Conservation (phyloP, 1,140 invertebrate genomes). For the Drosophila simulans region DNA sequence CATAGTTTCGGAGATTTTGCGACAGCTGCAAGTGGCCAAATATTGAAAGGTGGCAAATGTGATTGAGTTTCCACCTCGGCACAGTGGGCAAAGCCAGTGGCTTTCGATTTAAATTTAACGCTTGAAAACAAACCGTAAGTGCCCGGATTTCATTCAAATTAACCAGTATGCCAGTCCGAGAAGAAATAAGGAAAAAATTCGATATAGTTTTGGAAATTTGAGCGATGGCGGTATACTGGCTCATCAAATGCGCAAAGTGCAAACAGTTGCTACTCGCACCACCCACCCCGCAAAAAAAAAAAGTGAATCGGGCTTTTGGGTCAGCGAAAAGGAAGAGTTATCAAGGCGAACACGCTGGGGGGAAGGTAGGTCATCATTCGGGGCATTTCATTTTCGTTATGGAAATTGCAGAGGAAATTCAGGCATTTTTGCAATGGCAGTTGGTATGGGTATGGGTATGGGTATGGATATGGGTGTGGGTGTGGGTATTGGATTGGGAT, state of each 20-base stretch:
- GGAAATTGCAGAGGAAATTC: slow-evolving; percentile 32
- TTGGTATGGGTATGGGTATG: neutral
- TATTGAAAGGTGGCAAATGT: slow-evolving; percentile 31
- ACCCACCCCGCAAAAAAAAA: neutral
- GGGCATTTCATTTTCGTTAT: slow-evolving; percentile 45
- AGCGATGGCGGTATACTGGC: neutral
- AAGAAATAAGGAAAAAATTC: slow-evolving; percentile 4
- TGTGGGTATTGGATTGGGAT: slow-evolving; percentile 1
- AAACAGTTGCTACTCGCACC: slow-evolving; percentile 17
- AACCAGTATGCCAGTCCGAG: slow-evolving; percentile 10
- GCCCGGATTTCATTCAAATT: slow-evolving; percentile 18
- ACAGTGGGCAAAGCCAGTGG: neutral
- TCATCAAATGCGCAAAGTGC: slow-evolving; percentile 40
- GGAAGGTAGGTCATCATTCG: slow-evolving; percentile 23
- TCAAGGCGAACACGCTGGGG: neutral
- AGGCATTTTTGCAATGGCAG: slow-evolving; percentile 20
- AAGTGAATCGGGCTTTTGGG: slow-evolving; percentile 20
- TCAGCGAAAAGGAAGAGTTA: slow-evolving; percentile 38
- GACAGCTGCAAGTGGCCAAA: slow-evolving; percentile 33
- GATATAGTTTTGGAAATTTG: slow-evolving; percentile 7
- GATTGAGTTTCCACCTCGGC: slow-evolving; percentile 1
- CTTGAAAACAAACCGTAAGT: slow-evolving; percentile 7
- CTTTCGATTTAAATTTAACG: too few relatives aligned
- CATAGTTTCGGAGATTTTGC: slow-evolving; percentile 53
- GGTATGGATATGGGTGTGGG: neutral